A percentile compares a stretch with the other conserved stretches of the same genome.
These are phyloP conservation scores for Lagopus muta DNA, from an alignment of 2,113 vertebrate genomes.

Conservation along the genomic window DNA sequence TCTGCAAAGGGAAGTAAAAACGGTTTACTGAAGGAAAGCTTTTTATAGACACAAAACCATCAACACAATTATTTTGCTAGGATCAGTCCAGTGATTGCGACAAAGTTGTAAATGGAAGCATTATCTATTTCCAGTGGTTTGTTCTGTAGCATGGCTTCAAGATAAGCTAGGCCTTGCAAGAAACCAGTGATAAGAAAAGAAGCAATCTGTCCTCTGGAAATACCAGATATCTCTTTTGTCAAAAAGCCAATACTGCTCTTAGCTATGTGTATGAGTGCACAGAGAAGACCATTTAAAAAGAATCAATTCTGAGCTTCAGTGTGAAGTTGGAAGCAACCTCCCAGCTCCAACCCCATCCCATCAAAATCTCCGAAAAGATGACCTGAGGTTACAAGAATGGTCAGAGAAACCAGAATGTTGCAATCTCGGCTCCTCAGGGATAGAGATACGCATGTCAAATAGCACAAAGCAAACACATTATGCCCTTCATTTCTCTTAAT, in stretches of 20 bases:
- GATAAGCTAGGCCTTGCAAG: neutral
- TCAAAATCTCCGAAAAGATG: neutral
- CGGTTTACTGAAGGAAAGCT: neutral
- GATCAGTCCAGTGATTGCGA: neutral
- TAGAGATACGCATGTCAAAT: neutral
- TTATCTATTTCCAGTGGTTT: neutral
- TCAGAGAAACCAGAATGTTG: neutral
- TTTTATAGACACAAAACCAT: neutral
- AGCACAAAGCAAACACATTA: neutral
- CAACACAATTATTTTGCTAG: neutral
- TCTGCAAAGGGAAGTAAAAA: conserved; percentile 74
- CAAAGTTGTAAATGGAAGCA: neutral
- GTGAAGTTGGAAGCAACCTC: neutral
- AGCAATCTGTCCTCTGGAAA: neutral
- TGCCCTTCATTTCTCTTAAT: neutral
- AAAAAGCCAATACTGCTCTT: neutral
- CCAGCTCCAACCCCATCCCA: neutral
- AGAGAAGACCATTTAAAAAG: neutral
- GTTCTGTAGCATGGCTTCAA: neutral
- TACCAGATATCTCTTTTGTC: neutral
- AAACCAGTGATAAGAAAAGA: neutral
- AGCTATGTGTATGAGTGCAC: neutral
- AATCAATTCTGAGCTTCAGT: neutral
- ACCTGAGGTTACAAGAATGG: neutral
- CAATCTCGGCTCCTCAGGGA: neutral